Base-by-base conservation (phyloP, 2,888 invertebrate genomes). In the Brachyptera risi region DNA sequence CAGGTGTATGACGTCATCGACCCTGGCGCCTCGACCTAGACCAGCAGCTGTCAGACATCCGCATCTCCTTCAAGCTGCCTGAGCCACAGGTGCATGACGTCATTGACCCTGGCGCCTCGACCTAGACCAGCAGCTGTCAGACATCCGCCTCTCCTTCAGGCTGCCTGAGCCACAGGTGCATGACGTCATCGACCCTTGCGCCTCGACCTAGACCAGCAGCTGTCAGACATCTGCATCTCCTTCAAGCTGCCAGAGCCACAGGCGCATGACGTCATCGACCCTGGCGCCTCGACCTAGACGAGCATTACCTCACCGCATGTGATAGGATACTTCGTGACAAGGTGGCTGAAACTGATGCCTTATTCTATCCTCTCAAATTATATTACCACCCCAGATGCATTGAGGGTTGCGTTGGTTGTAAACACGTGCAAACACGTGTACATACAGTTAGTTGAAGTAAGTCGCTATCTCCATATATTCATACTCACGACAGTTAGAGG, bases 1-100 rank as follows among this genome's bases (percentile, higher is more conserved):
- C 59, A 59, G 50, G 23, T 47, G n/a, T 24, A 47, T 21, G 47
- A 47, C 13, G n/a, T 47, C 24, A n/a, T 47, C n/a, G n/a, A n/a
- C 21, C 2, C 24, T 2, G 47, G 21, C 5, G 21, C 47, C n/a
- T 47, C 47, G 23, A 47, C 47, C 24, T 47, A 47, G 91, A 93
- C 77, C 87, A 90, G 74, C 83, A 84, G 73, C 79, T 88, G 27
- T 90, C 90, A 27, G 86, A 86, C 67, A 88, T 90, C 66, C 87
- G 54, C 37, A 54, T 54, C 19, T 54, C 54, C 4, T 68, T 69
- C 54, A 66, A 67, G 49, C 63, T 69, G 9, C 70, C 71, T 1
- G 61, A 61, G 37, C 66, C 59, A 1, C 59, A 59, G 50, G 23
- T 47, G n/a, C 47, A 47, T 21, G 47, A 47, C 13, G n/a, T 47